These are phyloP conservation scores for human DNA, from an alignment of 2,113 vertebrate genomes.

Conservation along the genomic window DNA sequence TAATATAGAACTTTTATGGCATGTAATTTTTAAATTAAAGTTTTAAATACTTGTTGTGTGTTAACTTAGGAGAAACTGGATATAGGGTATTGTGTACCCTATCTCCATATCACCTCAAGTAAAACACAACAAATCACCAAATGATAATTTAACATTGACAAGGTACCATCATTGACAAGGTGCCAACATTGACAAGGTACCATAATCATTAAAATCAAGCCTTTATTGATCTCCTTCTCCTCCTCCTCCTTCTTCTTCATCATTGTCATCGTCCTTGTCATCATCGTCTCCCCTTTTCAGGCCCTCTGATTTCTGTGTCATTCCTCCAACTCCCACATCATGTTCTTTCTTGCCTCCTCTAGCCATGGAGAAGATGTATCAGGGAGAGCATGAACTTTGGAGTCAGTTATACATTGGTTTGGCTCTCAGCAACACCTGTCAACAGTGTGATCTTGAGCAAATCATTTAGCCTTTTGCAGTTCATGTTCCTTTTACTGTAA, in stretches of 20 bases:
- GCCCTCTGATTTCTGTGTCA: neutral
- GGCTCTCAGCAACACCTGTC: neutral
- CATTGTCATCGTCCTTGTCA: too few relatives aligned
- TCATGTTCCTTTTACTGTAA: neutral
- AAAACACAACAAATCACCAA: neutral
- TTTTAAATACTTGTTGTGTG: conserved; percentile 8
- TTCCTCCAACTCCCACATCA: neutral
- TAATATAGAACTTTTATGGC: neutral
- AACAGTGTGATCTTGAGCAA: neutral
- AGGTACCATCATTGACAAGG: neutral
- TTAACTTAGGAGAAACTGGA: neutral
- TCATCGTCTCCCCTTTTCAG: neutral
- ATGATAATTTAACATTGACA: neutral
- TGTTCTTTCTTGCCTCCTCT: neutral
- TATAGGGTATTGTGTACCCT: neutral
- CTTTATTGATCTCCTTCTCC: neutral
- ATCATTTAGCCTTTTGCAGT: neutral
- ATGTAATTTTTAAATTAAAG: neutral
- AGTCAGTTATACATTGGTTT: neutral
- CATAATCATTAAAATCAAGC: neutral
- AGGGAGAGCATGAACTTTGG: neutral
- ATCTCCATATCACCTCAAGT: neutral
- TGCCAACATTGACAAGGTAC: neutral
- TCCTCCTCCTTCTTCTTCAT: neutral
- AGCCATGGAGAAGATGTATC: neutral